A percentile compares a stretch with the other conserved stretches of the same genome.
These are phyloP conservation scores for Chloroclysta siterata DNA, from an alignment of 2,888 invertebrate species.

Conservation along the genomic window DNA sequence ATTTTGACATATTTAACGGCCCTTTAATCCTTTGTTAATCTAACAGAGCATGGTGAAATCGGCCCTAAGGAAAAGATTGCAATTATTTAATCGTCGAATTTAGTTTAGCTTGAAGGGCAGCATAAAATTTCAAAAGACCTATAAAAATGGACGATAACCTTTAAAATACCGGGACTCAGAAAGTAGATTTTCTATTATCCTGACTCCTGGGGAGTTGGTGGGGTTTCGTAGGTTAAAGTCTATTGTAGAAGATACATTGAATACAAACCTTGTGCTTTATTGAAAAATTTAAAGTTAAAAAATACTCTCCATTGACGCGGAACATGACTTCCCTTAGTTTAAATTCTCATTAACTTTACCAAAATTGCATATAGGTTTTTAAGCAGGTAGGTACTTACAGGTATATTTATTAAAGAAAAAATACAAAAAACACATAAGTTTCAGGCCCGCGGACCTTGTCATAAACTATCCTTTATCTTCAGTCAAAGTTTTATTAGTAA, in stretches of 20 bases:
- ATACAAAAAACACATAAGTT: slow-evolving; percentile 8
- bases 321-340: slow-evolving; percentile 67
- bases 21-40: too few relatives aligned
- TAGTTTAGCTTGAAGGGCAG: slow-evolving; percentile 1
- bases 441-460: slow-evolving; percentile 14
- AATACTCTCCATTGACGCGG: slow-evolving; percentile 76
- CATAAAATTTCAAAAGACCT: background rate
- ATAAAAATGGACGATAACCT: background rate
- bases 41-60: too few relatives aligned
- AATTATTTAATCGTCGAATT: background rate
- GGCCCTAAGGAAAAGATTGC: background rate
- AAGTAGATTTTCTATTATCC: background rate
- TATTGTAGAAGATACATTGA: slow-evolving; percentile 35
- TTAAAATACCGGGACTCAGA: background rate
- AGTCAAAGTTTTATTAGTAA: slow-evolving; percentile 27
- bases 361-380: background rate
- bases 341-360: slow-evolving; percentile 10
- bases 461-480: slow-evolving; percentile 28
- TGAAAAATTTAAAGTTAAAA: slow-evolving; percentile 66
- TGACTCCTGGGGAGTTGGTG: background rate
- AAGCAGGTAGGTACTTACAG: background rate
- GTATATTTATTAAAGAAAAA: background rate
- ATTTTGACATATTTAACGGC: too few relatives aligned
- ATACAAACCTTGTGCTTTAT: slow-evolving; percentile 76
- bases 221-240: slow-evolving; percentile 9